A percentile compares a stretch with the other conserved stretches of the same genome.
These are phyloP conservation scores for Drosophila hamatofila DNA, from an alignment of 2,888 invertebrate genomes.

Conservation along the genomic window DNA sequence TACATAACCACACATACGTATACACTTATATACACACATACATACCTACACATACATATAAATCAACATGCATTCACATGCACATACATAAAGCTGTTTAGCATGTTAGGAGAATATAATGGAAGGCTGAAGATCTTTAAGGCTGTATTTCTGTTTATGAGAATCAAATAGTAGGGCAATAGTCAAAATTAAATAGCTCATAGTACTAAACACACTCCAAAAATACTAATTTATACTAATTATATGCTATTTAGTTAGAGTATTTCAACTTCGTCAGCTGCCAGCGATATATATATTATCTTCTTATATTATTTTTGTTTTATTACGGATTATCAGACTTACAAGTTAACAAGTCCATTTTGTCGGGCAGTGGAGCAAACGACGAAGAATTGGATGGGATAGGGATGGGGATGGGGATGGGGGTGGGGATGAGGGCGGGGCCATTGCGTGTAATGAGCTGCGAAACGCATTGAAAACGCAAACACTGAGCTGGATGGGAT, in stretches of 20 bases:
- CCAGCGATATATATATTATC: not conserved
- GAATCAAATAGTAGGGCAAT: too few species aligned
- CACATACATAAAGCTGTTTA: too few species aligned
- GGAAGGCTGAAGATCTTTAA: too few species aligned
- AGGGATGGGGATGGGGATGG: not conserved
- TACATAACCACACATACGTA: too few species aligned
- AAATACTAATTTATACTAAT: too few species aligned
- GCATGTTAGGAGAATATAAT: too few species aligned
- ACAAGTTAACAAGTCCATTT: constrained; percentile 64
- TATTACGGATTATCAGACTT: constrained; percentile 47
- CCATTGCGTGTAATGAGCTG: constrained; percentile 71
- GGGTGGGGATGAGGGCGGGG: not conserved
- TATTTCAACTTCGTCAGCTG: not conserved
- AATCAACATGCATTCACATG: too few species aligned
- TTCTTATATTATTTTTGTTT: constrained; percentile 15
- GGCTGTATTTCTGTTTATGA: too few species aligned
- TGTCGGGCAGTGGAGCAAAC: constrained; percentile 12
- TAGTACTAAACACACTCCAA: too few species aligned
- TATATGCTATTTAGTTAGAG: not conserved
- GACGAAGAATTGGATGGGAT: not conserved
- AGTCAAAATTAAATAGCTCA: too few species aligned
- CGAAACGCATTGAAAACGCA: constrained; percentile 61
- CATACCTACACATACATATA: too few species aligned
- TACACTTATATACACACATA: too few species aligned
- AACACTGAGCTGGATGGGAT: constrained; percentile 25